A percentile compares a stretch with the other conserved stretches of the same genome.
These are phyloP conservation scores for Pelvicachromis taeniatus DNA, from an alignment of 2,113 vertebrate genomes.

Conservation along the genomic window DNA sequence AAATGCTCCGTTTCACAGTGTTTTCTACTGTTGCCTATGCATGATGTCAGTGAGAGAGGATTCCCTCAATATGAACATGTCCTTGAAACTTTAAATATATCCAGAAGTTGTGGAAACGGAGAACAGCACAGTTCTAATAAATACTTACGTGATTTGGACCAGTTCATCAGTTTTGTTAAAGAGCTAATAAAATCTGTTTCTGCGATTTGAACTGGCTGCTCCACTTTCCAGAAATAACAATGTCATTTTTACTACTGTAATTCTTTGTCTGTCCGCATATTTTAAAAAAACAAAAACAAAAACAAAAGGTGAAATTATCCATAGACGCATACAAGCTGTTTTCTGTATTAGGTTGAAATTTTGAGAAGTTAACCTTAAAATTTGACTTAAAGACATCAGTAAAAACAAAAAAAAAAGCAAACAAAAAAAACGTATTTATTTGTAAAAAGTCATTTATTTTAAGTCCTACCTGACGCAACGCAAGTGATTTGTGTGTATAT, in stretches of 20 bases:
- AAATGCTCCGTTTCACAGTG: accelerated
- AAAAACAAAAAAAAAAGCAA: not conserved
- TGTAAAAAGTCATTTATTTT: not conserved
- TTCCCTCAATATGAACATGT: not conserved
- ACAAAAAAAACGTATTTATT: not conserved
- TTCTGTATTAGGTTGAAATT: not conserved
- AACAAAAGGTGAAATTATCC: not conserved
- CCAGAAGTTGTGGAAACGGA: not conserved
- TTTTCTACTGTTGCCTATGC: not conserved
- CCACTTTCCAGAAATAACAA: not conserved
- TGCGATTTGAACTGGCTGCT: not conserved
- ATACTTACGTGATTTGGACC: not conserved
- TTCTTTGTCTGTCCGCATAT: not conserved
- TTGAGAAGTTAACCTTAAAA: not conserved
- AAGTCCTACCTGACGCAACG: not conserved
- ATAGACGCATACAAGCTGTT: no score
- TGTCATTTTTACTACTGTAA: not conserved
- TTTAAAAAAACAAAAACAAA: not conserved
- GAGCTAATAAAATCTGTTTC: not conserved
- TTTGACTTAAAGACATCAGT: not conserved
- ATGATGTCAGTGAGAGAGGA: not conserved
- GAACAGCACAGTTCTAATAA: not conserved
- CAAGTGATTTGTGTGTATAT: not conserved
- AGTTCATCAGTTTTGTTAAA: not conserved
- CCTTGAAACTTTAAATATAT: not conserved